Base-by-base conservation (phyloP, 2,113 vertebrate genomes). In the Cottus gobio region DNA sequence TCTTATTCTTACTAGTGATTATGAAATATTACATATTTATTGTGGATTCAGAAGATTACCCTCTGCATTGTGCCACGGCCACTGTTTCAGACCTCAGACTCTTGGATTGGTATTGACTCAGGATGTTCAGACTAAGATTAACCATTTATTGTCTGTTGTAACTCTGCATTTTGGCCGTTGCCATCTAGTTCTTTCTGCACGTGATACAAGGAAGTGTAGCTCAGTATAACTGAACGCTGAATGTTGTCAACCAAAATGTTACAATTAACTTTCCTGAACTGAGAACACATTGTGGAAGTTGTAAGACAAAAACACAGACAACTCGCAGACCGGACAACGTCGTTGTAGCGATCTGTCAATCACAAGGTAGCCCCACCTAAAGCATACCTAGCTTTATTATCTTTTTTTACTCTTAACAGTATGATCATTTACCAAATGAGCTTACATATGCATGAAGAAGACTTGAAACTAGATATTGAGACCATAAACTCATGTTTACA, bases 1-100 rank as follows among this genome's bases (percentile, higher is more conserved):
- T 48, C 30, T 73, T 46, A 42, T 77, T 61, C 48, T 71, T 50
- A 44, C 11, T 65, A 60, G 7, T 61, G 18, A 82, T 12, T 77
- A 30, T 54, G 24, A 66, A 58, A 81, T 78, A 68, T 75, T 71
- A 76, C 65, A 71, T 67, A 44, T 62, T 83, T 26, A 39, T 31
- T 64, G 54, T 67, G 80, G 63, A 82, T 69, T 77, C 70, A 61
- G 56, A 80, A 78, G 36, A 79, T 65, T 75, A 66, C 16, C 48
- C 28, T 31, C 30, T 57, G 61, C 16, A 30, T 37, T 37, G 26
- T 26, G 52, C 73, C 50, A 77, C 31, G 46, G 63, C 76, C 75
- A 80, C 77, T 75, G 60, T 67, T 71, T 74, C 22, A 82, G 44
- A 80, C 63, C 75, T 79, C 46, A 15, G 61, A 34, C 48, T 54